Base-by-base conservation (phyloP, 2,888 invertebrate genomes). In the Melipona beecheii region DNA sequence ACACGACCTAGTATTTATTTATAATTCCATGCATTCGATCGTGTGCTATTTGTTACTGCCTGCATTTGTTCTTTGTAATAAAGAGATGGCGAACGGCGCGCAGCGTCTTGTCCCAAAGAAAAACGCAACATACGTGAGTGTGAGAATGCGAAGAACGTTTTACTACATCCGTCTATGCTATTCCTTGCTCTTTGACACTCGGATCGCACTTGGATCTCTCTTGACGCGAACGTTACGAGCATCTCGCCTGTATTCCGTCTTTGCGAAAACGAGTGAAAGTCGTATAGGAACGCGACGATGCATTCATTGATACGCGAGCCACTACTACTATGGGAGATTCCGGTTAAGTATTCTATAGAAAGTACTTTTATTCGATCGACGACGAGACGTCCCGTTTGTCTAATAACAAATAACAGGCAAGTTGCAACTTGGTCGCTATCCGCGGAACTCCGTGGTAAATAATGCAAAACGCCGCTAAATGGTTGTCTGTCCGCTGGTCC, bases 31-130 rank as follows among this genome's bases (percentile, higher is more conserved):
- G 49, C 66, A 58, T 76, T 68, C 60, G 81, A 86, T 58, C 75
- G 87, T 83, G 83, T 84, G 84, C 82, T 86, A 81, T 87, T 89
- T 87, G 86, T 89, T 87, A 88, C 84, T 83, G 75, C 68, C 86
- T 78, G 78, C 52, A 74, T 87, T 77, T 73, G 64, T 75, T 84
- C 85, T 87, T 85, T 87, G 72, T 90, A 92, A 93, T 92, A 93
- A 93, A 92, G 87, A 90, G 89, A 82, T 89, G 85, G 82, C 89
- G 87, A 91, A 89, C 85, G 88, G 84, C 86, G 89, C 88, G 56
- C 85, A 86, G 86, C 87, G 90, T 89, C 86, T 91, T 89, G 87
- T 92, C 91, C 91, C 89, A 86, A 92, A 90, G 90, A 87, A 69
- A 17, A 66, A 77, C 21, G 62, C 17, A n/a, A 13, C 43, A 31